Evolutionary conservation across 2,113 vertebrate genomes (phyloP).

Genomic region (Cardinalis cardinalis): DNA sequence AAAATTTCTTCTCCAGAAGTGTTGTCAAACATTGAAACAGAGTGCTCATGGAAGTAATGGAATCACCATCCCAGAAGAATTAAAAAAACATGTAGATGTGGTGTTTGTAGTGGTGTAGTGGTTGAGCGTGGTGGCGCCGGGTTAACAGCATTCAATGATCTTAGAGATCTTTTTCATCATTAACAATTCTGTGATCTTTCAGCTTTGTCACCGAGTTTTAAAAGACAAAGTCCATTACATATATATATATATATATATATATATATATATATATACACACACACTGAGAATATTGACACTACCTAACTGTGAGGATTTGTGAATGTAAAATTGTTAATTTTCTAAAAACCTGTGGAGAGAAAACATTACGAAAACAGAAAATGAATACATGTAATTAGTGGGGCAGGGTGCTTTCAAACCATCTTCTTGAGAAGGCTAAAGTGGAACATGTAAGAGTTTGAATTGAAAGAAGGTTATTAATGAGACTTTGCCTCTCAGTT

Average conservation of each 20-base stretch:
- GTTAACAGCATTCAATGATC: neutral
- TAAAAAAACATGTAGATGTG: neutral
- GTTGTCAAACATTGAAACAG: neutral
- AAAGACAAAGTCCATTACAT: neutral
- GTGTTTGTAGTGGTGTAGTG: neutral
- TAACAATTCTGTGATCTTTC: neutral
- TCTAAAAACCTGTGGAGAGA: neutral
- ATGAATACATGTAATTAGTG: neutral
- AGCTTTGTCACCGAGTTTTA: neutral
- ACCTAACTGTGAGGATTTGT: neutral
- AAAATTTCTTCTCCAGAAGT: neutral
- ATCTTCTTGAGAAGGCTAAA: neutral
- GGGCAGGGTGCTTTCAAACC: neutral
- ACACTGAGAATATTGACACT: neutral
- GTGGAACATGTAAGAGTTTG: neutral
- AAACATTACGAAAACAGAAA: neutral
- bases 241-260: too few species aligned
- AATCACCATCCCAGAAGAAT: neutral
- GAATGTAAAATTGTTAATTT: neutral
- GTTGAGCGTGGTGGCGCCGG: accelerated
- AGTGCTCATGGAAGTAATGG: neutral
- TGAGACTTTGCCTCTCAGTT: neutral
- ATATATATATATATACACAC: too few species aligned
- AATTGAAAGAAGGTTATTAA: neutral
- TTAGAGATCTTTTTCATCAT: neutral